These are phyloP conservation scores for Drosophila virilis DNA, from an alignment of 1,140 invertebrate species.

Conservation along the genomic window DNA sequence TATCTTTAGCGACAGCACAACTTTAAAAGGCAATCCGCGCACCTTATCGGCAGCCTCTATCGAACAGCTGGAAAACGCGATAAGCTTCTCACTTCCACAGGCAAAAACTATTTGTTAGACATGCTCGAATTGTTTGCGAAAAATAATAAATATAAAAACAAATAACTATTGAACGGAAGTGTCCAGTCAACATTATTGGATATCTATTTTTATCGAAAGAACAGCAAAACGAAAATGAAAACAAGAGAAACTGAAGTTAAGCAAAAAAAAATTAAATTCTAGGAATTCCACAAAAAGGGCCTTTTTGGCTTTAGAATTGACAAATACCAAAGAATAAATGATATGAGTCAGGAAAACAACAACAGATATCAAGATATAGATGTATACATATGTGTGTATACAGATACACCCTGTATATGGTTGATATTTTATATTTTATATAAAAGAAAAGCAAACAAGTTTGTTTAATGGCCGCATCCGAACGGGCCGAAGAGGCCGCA, in stretches of 20 bases:
- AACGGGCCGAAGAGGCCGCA: constrained; percentile 31
- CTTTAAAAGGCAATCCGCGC: constrained; percentile 1
- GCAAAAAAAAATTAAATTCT: constrained; percentile 10
- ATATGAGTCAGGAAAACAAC: constrained; percentile 40
- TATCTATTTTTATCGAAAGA: constrained; percentile 15
- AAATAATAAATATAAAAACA: constrained; percentile 30
- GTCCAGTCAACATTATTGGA: constrained; percentile 8
- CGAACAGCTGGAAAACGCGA: constrained; percentile 24
- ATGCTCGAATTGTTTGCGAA: constrained; percentile 19
- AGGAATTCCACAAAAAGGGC: constrained; percentile 21
- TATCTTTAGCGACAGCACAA: not conserved
- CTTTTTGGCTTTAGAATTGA: constrained; percentile 1
- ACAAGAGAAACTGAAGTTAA: constrained; percentile 16
- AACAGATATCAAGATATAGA: constrained; percentile 23
- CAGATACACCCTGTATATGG: constrained; percentile 28
- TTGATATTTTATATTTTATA: constrained; percentile 34
- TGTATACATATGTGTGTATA: constrained; percentile 29
- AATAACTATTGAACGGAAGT: constrained; percentile 9
- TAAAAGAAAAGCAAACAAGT: constrained; percentile 78
- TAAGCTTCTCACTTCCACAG: not conserved
- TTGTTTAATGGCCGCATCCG: constrained; percentile 71
- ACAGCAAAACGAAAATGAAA: constrained; percentile 17
- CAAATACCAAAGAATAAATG: constrained; percentile 1
- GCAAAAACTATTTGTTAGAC: constrained; percentile 9
- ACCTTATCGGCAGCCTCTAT: constrained; percentile 21